phyloP scores from a whole-genome alignment of 2,797 vertebrate genomes.

The Pangasius sanitwongsei region DNA sequence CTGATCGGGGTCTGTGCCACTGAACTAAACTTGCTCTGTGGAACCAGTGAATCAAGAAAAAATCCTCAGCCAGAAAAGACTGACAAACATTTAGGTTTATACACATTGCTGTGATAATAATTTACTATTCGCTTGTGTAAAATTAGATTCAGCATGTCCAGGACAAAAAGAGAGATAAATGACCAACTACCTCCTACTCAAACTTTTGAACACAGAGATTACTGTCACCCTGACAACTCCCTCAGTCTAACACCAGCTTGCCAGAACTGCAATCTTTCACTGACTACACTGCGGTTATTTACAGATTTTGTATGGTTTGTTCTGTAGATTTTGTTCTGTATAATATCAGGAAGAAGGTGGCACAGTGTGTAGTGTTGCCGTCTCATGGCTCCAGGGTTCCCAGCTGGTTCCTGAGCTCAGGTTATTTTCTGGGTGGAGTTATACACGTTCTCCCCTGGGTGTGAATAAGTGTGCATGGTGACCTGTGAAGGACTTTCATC shows the following conservation, averaged over 20 bases:
- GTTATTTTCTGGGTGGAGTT: neutral
- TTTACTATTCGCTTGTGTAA: neutral
- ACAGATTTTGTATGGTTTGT: neutral
- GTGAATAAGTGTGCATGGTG: too few relatives aligned
- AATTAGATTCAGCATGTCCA: neutral
- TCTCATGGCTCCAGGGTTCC: neutral
- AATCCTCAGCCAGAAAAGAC: neutral
- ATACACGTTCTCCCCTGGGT: neutral
- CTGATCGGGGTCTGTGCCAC: neutral
- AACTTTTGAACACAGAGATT: neutral
- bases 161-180: neutral
- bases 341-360: neutral
- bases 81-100: neutral
- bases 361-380: neutral
- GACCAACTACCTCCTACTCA: neutral
- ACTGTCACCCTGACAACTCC: neutral
- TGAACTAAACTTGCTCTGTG: neutral
- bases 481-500: neutral
- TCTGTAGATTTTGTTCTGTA: neutral
- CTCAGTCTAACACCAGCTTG: neutral
- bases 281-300: neutral
- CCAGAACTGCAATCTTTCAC: neutral
- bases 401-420: neutral
- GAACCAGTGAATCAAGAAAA: neutral
- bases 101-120: neutral